Conservation (phyloP, 2,888 invertebrate species). For the Diarsia rubi region DNA sequence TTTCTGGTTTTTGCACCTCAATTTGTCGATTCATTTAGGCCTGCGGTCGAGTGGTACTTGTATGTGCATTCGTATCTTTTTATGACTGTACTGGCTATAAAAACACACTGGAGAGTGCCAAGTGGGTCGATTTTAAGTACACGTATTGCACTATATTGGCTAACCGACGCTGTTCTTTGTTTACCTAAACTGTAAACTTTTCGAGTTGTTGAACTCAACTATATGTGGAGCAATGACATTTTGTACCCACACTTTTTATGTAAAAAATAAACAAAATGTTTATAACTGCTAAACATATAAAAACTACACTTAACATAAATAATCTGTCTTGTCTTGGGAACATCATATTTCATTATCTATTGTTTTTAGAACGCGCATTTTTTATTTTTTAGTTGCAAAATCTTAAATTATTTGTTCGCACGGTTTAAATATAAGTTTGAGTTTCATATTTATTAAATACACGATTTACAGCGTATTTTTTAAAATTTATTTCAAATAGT, state of each 20-base stretch:
- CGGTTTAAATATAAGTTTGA: background rate
- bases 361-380: background rate
- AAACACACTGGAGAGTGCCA: conserved; percentile 48
- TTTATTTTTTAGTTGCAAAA: background rate
- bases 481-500: background rate
- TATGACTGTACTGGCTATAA: conserved; percentile 45
- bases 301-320: background rate
- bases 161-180: conserved; percentile 28
- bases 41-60: background rate
- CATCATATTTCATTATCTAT: background rate
- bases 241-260: background rate
- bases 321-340: background rate
- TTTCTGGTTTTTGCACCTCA: background rate
- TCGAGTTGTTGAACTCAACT: background rate
- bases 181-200: conserved; percentile 2
- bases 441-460: background rate
- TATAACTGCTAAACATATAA: background rate
- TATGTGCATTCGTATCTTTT: conserved; percentile 27
- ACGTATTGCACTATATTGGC: conserved; percentile 38
- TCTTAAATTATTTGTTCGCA: background rate
- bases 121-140: conserved; percentile 42
- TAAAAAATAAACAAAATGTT: background rate
- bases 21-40: background rate
- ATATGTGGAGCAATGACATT: background rate
- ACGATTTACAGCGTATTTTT: background rate